These are phyloP conservation scores for Protomyctophum bolini DNA, from an alignment of 2,113 vertebrate species.

Conservation along the genomic window DNA sequence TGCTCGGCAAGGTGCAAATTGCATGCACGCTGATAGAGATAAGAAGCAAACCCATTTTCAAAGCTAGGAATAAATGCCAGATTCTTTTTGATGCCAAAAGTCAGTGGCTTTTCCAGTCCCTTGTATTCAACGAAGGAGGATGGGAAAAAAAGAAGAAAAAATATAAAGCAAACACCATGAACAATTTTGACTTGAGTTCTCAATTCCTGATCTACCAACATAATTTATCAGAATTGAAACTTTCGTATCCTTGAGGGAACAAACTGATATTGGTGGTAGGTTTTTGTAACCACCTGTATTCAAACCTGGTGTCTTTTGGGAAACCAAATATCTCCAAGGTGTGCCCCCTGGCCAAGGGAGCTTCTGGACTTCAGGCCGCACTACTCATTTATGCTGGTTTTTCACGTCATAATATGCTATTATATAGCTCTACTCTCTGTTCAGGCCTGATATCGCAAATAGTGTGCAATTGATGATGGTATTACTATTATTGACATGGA, in stretches of 20 bases:
- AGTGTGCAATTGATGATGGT: slow-evolving; percentile 34
- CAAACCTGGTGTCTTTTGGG: too few species aligned
- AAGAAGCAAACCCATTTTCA: slow-evolving; percentile 71
- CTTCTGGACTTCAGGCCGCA: too few species aligned
- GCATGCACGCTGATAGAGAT: slow-evolving; percentile 59
- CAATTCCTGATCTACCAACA: slow-evolving; percentile 53
- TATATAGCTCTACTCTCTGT: too few species aligned
- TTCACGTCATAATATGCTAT: too few species aligned
- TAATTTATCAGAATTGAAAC: slow-evolving; percentile 64
- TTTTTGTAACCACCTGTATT: background rate
- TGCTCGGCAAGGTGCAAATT: slow-evolving; percentile 62
- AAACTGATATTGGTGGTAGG: slow-evolving; percentile 42
- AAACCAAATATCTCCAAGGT: too few species aligned
- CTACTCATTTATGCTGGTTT: too few species aligned
- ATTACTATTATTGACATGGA: slow-evolving; percentile 30
- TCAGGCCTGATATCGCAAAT: slow-evolving; percentile 39
- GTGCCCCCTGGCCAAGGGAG: too few species aligned
- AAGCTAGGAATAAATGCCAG: slow-evolving; percentile 73
- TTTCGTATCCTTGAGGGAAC: slow-evolving; percentile 48
- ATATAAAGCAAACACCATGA: slow-evolving; percentile 59
- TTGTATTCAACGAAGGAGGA: slow-evolving; percentile 58
- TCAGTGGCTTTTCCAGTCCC: slow-evolving; percentile 57
- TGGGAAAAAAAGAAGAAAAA: slow-evolving; percentile 21
- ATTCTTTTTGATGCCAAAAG: slow-evolving; percentile 67
- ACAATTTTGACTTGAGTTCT: slow-evolving; percentile 62